These are phyloP conservation scores for Oligia latruncula DNA, from an alignment of 2,888 invertebrate genomes.

Conservation along the genomic window DNA sequence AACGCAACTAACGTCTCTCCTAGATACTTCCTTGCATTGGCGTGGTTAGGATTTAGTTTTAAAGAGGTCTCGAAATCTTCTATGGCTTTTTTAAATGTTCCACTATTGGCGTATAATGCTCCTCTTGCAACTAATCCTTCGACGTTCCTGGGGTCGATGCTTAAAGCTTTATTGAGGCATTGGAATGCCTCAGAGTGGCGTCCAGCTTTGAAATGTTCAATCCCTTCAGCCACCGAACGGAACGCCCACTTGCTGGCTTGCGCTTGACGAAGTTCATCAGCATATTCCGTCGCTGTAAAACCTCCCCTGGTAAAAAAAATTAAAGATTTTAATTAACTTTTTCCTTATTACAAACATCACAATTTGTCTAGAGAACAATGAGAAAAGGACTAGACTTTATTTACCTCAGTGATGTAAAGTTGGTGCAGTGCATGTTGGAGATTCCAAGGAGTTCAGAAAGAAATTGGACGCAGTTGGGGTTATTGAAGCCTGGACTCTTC, in stretches of 20 bases:
- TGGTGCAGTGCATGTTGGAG: slow-evolving; percentile 92
- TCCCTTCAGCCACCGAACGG: slow-evolving; percentile 98
- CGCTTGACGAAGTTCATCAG: slow-evolving; percentile 95
- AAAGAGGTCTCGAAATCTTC: slow-evolving; percentile 98
- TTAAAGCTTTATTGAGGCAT: slow-evolving; percentile 97
- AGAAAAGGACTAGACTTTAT: background rate
- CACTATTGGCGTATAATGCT: slow-evolving; percentile 97
- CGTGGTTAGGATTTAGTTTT: slow-evolving; percentile 96
- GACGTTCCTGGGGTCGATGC: slow-evolving; percentile 97
- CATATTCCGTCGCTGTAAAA: slow-evolving; percentile 95
- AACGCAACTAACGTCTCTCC: slow-evolving; percentile 97
- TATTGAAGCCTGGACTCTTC: slow-evolving; percentile 96
- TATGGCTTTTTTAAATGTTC: slow-evolving; percentile 97
- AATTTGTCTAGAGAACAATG: background rate
- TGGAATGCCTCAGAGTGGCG: slow-evolving; percentile 98
- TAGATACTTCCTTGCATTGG: slow-evolving; percentile 98
- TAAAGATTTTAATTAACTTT: background rate
- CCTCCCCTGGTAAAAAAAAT: slow-evolving; percentile 89
- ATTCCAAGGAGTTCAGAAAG: slow-evolving; percentile 94
- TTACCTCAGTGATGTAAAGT: slow-evolving; percentile 93
- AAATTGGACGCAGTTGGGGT: slow-evolving; percentile 96
- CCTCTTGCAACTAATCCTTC: slow-evolving; percentile 98
- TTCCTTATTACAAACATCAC: background rate
- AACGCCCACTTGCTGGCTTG: slow-evolving; percentile 98
- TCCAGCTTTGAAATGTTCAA: slow-evolving; percentile 97